These are phyloP conservation scores for Ailurus styani DNA, from an alignment of 2,113 vertebrate species.

Conservation along the genomic window DNA sequence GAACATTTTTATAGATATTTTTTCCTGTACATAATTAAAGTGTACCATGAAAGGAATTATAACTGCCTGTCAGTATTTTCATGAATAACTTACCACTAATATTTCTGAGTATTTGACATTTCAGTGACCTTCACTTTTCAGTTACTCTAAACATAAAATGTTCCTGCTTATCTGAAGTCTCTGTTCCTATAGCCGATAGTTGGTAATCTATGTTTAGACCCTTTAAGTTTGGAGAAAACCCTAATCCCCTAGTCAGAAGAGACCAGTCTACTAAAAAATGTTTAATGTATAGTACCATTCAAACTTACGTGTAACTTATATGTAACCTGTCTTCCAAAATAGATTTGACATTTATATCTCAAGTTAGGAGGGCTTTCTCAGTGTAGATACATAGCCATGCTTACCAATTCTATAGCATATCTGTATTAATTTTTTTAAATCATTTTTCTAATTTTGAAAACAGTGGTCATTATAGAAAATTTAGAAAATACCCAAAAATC, in stretches of 20 bases:
- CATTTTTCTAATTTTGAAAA: not conserved
- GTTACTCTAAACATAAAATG: not conserved
- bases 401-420: not conserved
- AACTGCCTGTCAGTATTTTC: not conserved
- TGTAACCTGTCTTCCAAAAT: not conserved
- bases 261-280: not conserved
- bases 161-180: not conserved
- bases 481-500: not conserved
- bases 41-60: not conserved
- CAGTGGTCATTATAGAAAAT: not conserved
- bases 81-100: not conserved
- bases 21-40: not conserved
- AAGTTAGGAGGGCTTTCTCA: not conserved
- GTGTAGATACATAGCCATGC: not conserved
- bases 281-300: not conserved
- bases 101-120: not conserved
- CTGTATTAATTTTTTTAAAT: not conserved
- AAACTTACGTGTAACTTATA: not conserved
- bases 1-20: not conserved
- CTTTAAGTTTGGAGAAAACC: not conserved
- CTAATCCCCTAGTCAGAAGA: not conserved
- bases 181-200: not conserved
- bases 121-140: not conserved
- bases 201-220: not conserved
- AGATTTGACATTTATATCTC: not conserved